phyloP scores from a whole-genome alignment of 2,888 invertebrate genomes.

The Drosophila meridionalis region DNA sequence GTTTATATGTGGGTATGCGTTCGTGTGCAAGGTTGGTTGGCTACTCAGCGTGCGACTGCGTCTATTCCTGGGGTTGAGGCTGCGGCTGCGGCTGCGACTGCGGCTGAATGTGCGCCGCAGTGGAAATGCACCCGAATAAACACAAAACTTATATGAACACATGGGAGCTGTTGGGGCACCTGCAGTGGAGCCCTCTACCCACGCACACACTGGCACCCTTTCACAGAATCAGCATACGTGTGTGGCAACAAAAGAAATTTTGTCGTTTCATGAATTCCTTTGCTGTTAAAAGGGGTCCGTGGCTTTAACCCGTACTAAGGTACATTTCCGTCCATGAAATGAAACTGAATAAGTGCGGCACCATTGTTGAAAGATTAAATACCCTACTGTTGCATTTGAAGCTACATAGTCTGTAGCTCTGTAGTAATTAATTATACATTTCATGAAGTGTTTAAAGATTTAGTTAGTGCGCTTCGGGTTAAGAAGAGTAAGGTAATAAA shows the following conservation, averaged over 20 bases:
- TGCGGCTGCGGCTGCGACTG: conserved; percentile 24
- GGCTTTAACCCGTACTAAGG: conserved; percentile 35
- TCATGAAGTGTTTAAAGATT: neutral
- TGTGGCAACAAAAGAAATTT: conserved; percentile 70
- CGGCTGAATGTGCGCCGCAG: conserved; percentile 69
- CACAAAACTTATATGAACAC: conserved; percentile 75
- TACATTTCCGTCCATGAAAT: conserved; percentile 38
- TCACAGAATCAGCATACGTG: conserved; percentile 37
- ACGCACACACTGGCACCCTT: conserved; percentile 11
- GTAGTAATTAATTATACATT: neutral
- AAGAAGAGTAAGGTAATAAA: too few species aligned
- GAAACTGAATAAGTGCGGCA: conserved; percentile 2
- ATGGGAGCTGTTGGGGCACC: conserved; percentile 38
- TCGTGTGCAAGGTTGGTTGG: conserved; percentile 48
- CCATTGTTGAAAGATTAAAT: conserved; percentile 6
- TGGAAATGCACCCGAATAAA: conserved; percentile 79
- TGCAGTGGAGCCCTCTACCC: conserved; percentile 5
- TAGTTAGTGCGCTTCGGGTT: too few species aligned
- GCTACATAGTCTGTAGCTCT: too few species aligned
- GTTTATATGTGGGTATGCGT: conserved; percentile 15
- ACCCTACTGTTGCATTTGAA: neutral
- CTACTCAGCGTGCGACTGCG: conserved; percentile 56
- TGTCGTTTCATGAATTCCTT: conserved; percentile 69
- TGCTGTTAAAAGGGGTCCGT: conserved; percentile 40
- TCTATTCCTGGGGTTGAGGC: conserved; percentile 30